phyloP scores from a whole-genome alignment of 1,140 invertebrate species.

The Pentalonia nigronervosa region DNA sequence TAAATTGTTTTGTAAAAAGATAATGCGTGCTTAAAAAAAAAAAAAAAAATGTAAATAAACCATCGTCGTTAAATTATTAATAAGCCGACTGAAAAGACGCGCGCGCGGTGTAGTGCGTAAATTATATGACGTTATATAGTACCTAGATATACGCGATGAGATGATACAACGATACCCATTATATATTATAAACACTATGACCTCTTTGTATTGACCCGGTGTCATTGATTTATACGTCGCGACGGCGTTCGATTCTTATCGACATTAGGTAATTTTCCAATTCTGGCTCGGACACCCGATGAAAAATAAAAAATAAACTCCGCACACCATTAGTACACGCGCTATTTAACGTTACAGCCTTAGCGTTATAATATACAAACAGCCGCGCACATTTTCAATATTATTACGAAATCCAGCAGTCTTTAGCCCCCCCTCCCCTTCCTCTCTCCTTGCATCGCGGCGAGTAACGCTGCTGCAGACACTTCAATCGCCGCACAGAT shows the following conservation, averaged over 20 bases:
- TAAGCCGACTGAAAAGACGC: not conserved
- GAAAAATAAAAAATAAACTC: not conserved
- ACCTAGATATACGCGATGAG: not conserved
- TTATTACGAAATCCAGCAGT: constrained; percentile 18
- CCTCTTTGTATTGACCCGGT: constrained; percentile 45
- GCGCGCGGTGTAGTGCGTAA: not conserved
- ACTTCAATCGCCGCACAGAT: constrained; percentile 1
- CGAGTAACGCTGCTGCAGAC: not conserved
- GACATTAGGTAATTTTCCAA: constrained; percentile 35
- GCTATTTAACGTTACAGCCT: not conserved
- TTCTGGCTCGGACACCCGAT: constrained; percentile 15
- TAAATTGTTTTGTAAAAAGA: not conserved
- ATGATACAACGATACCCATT: constrained; percentile 10
- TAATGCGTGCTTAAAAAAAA: not conserved
- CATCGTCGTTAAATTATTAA: not conserved
- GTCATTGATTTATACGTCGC: constrained; percentile 49
- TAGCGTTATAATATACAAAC: not conserved
- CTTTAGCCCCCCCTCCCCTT: too few relatives aligned
- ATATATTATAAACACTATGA: not conserved
- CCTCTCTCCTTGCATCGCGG: not conserved
- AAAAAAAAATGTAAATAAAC: not conserved
- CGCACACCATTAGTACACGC: too few relatives aligned
- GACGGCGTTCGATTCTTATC: constrained; percentile 26
- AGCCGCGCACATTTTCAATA: not conserved
- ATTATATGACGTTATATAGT: too few relatives aligned